Conservation (phyloP, 1,140 invertebrate species). For the Trachelipus rathkii region DNA sequence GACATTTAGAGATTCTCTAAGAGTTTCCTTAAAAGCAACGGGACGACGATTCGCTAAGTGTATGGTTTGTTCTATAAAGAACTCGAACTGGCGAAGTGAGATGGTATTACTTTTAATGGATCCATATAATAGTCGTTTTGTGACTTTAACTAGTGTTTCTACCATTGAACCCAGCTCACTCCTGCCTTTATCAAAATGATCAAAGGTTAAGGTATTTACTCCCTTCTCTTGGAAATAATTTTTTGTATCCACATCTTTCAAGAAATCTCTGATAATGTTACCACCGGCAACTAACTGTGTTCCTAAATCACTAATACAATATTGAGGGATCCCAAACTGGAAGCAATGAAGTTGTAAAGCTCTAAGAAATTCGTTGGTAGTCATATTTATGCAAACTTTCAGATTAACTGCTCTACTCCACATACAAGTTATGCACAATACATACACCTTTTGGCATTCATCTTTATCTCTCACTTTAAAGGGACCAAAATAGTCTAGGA, state of each 20-base stretch:
- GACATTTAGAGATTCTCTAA: not conserved
- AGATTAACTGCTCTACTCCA: conserved; percentile 26
- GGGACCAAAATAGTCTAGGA: conserved; percentile 1
- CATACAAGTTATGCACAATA: not conserved
- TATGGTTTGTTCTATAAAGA: conserved; percentile 6
- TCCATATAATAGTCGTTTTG: conserved; percentile 1
- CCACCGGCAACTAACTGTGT: not conserved
- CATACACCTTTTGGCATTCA: not conserved
- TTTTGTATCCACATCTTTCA: not conserved
- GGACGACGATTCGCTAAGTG: conserved; percentile 17
- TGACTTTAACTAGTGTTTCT: conserved; percentile 19
- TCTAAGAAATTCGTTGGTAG: not conserved
- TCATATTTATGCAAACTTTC: not conserved
- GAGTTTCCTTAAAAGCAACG: conserved; percentile 9
- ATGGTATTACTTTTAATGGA: not conserved
- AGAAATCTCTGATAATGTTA: not conserved
- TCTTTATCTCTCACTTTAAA: not conserved
- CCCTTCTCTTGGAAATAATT: conserved; percentile 12
- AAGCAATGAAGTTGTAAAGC: conserved; percentile 7
- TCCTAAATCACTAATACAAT: not conserved
- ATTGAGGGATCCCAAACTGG: conserved; percentile 1
- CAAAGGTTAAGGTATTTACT: not conserved
- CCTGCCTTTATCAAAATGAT: conserved; percentile 17
- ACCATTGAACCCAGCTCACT: conserved; percentile 5
- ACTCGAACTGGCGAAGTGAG: conserved; percentile 1